These are phyloP conservation scores for Hydractinia symbiolongicarpus DNA, from an alignment of 30 jellyfish, hydroid and myxozoan species.

Conservation along the genomic window DNA sequence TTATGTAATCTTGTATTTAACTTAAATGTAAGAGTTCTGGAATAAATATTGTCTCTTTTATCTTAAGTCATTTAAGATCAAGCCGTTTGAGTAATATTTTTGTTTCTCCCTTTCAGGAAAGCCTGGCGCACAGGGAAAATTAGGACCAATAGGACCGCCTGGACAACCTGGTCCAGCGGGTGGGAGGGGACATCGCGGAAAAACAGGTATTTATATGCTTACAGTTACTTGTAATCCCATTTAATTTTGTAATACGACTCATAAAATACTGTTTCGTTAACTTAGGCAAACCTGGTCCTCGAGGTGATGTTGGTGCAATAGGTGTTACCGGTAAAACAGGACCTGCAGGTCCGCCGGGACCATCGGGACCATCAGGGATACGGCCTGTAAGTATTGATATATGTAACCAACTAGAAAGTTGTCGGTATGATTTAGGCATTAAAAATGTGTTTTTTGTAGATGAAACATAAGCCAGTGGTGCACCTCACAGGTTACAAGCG, in stretches of 20 bases:
- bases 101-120: too few relatives aligned
- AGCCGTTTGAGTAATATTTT: too few relatives aligned
- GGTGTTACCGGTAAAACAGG: constrained; percentile 45
- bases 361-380: neutral
- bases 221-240: neutral
- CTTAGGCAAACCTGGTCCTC: constrained; percentile 45
- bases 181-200: constrained; percentile 8
- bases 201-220: neutral
- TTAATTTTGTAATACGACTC: neutral
- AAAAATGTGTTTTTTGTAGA: constrained; percentile 10
- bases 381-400: neutral
- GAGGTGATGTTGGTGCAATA: constrained; percentile 36
- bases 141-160: constrained; percentile 15
- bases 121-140: too few relatives aligned
- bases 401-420: neutral
- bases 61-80: neutral
- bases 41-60: neutral
- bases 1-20: neutral
- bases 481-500: constrained; percentile 20
- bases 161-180: constrained; percentile 23
- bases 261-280: neutral
- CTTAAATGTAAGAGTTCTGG: neutral
- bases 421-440: neutral
- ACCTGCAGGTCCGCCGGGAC: constrained; percentile 21
- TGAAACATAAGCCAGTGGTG: constrained; percentile 24